phyloP scores from a whole-genome alignment of 2,888 invertebrate species.

The Hypena proboscidalis region DNA sequence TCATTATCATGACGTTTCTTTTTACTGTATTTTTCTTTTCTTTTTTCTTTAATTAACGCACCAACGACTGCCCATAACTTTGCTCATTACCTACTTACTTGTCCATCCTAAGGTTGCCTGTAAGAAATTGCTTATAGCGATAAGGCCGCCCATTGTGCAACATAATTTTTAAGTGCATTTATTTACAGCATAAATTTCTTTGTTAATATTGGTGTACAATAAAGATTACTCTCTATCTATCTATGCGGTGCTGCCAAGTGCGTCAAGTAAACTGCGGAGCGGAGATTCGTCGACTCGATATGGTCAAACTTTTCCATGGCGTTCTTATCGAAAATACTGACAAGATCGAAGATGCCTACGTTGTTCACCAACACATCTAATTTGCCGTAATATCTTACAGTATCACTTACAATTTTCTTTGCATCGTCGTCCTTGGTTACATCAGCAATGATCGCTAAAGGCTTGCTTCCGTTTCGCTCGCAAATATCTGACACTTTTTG shows the following conservation, averaged over 20 bases:
- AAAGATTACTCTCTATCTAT: too few species aligned
- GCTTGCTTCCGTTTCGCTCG: conserved; percentile 35
- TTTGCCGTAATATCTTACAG: conserved; percentile 43
- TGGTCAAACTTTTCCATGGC: conserved; percentile 46
- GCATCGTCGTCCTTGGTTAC: conserved; percentile 40
- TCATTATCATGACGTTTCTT: too few species aligned
- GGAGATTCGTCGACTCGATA: conserved; percentile 47
- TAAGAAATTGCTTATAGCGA: too few species aligned
- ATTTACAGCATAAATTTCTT: too few species aligned
- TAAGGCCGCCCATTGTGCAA: too few species aligned
- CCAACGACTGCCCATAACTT: too few species aligned
- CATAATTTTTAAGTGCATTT: too few species aligned
- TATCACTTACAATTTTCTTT: conserved; percentile 38
- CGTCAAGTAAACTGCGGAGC: conserved; percentile 44
- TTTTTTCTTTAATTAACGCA: too few species aligned
- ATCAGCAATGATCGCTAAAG: conserved; percentile 45
- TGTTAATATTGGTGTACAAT: too few species aligned
- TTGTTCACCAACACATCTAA: conserved; percentile 54
- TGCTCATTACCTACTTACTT: too few species aligned
- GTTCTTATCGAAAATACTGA: conserved; percentile 38
- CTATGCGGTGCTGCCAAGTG: conserved; percentile 90
- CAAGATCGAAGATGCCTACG: conserved; percentile 36
- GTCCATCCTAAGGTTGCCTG: too few species aligned
- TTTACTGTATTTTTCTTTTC: too few species aligned
- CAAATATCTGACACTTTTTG: conserved; percentile 37